phyloP scores from a whole-genome alignment of 2,888 invertebrate species.

The Polydrusus pterygomalis region DNA sequence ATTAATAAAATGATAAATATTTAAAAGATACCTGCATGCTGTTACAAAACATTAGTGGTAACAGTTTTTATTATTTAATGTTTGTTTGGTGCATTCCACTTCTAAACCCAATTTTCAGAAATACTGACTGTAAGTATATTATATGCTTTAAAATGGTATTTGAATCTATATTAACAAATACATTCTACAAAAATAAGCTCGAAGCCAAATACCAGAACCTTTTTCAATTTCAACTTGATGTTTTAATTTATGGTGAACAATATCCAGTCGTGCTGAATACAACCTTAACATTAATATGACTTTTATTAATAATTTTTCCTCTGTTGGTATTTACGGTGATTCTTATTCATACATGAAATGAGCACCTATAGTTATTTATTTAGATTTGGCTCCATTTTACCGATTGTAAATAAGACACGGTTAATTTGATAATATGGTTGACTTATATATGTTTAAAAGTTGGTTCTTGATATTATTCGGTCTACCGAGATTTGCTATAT shows the following conservation, averaged over 20 bases:
- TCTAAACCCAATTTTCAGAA: too few species aligned
- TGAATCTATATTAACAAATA: background rate
- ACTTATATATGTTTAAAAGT: background rate
- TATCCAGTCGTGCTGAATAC: background rate
- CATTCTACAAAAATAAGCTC: background rate
- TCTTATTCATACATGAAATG: conserved; percentile 11
- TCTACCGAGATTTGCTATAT: background rate
- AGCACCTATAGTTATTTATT: conserved; percentile 12
- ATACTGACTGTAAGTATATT: too few species aligned
- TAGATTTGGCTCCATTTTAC: conserved; percentile 13
- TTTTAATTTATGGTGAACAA: background rate
- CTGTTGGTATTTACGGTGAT: conserved; percentile 18
- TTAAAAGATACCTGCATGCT: too few species aligned
- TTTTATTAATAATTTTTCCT: conserved; percentile 22
- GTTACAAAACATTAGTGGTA: too few species aligned
- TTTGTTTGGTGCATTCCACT: too few species aligned
- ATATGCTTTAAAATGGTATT: too few species aligned
- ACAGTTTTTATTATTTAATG: too few species aligned
- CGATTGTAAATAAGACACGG: conserved; percentile 3
- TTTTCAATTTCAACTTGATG: background rate
- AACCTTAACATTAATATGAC: conserved; percentile 29
- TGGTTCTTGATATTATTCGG: conserved; percentile 1
- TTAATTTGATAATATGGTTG: conserved; percentile 6
- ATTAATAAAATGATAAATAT: too few species aligned
- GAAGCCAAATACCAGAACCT: background rate